Base-by-base conservation (phyloP, 2,113 vertebrate genomes). In the Hiodon alosoides region DNA sequence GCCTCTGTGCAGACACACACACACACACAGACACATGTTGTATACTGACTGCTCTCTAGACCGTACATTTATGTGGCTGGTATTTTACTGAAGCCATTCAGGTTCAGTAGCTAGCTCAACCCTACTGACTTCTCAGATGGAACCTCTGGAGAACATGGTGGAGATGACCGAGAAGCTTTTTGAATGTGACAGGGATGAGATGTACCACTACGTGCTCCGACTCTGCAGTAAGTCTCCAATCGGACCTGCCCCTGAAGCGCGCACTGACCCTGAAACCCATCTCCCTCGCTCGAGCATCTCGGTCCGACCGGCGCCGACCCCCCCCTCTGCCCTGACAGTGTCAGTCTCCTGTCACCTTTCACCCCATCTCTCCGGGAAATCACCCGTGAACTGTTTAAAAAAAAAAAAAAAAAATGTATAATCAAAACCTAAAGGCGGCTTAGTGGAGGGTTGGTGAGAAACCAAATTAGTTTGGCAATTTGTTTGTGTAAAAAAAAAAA, bases 171-270 rank as follows among this genome's bases (percentile, higher is more conserved):
- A 84, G 70, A 95, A 94, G 81, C 88, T 98, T 0, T 98, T 97
- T 85, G 95, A 97, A 78, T 98, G 96, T 5, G 94, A 99, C 84
- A 88, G 97, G 88, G 94, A 98, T 81, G 91, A 95, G 71, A 93
- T 99, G 91, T 98, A 98, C 85, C 90, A 87, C 81, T 93, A 82
- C 79, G 50, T 96, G 8, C 87, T 98, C 8, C 85, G 88, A 0
- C 82, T 96, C 1, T 95, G 88, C 85, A 91, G 97, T 98, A 85
- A 94, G 97, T 92, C 48, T 6, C 7, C 59, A 61, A 14, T 52
- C 16, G 16, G 16, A 64, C 14, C 14, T 64, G 13, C 16, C 13
- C 7, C 16, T 5, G 5, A 10, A 57, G 10, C 62, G 46, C 60
- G 8, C 17, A 16, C 14, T 57, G 54, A 2, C 54, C 64, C 9